phyloP scores from a whole-genome alignment of 2,113 vertebrate genomes.

The Misgurnus anguillicaudatus region DNA sequence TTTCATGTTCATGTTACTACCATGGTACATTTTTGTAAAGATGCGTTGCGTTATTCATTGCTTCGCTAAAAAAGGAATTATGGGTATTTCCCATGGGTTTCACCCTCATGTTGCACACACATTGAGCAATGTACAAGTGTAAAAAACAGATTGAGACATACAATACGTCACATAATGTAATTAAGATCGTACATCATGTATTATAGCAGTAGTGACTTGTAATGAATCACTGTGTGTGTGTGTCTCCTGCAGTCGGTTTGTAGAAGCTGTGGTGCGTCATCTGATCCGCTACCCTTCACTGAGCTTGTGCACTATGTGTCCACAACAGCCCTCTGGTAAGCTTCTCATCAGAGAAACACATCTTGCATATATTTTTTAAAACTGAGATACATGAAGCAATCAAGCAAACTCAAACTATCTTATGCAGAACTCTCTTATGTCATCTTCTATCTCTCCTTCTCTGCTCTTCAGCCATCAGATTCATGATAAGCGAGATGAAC shows the following conservation, averaged over 20 bases:
- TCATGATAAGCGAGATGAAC: conserved; percentile 83
- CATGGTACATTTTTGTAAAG: no score
- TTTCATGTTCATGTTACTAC: no score
- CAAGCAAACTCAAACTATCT: background rate
- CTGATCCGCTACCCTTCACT: conserved; percentile 94
- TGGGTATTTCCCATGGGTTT: background rate
- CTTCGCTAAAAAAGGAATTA: background rate
- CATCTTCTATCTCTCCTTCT: conserved; percentile 7
- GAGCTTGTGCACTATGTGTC: conserved; percentile 98
- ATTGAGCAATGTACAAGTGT: background rate
- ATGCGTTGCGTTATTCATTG: no score
- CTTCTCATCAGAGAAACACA: background rate
- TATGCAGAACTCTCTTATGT: background rate
- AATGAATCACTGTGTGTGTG: conserved; percentile 7
- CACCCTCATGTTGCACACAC: conserved; percentile 2
- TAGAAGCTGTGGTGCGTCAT: conserved; percentile 93
- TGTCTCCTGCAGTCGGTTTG: conserved; percentile 83
- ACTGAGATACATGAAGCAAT: no score
- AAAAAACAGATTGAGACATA: conserved; percentile 1
- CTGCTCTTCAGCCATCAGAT: conserved; percentile 83
- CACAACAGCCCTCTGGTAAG: conserved; percentile 95
- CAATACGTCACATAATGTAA: conserved; percentile 4
- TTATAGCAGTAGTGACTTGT: background rate
- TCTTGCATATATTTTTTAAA: background rate
- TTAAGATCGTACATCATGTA: conserved; percentile 9